Evolutionary conservation across 1,140 invertebrate species (phyloP), one percentile per base, ranked within the genome.

Genomic region (Bombus vancouverensis): DNA sequence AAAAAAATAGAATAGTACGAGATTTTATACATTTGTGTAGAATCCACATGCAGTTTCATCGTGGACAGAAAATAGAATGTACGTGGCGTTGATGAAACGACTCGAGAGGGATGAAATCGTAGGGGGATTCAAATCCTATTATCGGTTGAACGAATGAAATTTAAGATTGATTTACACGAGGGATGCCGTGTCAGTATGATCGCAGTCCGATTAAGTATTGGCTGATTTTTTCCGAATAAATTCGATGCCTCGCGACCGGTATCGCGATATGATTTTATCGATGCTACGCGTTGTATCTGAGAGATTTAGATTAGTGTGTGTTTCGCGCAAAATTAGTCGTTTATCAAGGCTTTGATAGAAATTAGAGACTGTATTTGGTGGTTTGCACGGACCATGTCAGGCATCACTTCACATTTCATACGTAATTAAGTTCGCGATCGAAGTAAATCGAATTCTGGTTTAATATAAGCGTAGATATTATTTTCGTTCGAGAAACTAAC

Each of bases 141-240:
- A 83, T 77, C 73, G 28, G 10, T 34, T 10, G 32, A 59, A 53
- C 73, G 62, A n/a, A 75, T 28, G 62, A 37, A 83, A 76, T 83
- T 53, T 53, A 66, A 44, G 59, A 77, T 77, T 83, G 80, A 82
- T 82, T 74, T 65, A 81, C 53, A 57, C 42, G 12, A 9, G 71
- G 57, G 18, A 47, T 39, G 44, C 59, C 22, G 28, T 47, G 39
- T 5, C 34, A 42, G 62, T n/a, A 42, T 44, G 62, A 12, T 66
- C 59, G 15, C n/a, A 13, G 6, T 28, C 9, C 32, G n/a, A 44
- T 66, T 68, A 59, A 79, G 44, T 32, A n/a, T 8, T 47, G 39
- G 18, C 3, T 28, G 32, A 22, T 10, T 28, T 13, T 42, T 39
- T 25, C 1, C 28, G 39, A 78, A 78, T 22, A 28, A 78, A 44